Base-by-base conservation (phyloP, 2,113 vertebrate species). In the Mohoua ochrocephala region DNA sequence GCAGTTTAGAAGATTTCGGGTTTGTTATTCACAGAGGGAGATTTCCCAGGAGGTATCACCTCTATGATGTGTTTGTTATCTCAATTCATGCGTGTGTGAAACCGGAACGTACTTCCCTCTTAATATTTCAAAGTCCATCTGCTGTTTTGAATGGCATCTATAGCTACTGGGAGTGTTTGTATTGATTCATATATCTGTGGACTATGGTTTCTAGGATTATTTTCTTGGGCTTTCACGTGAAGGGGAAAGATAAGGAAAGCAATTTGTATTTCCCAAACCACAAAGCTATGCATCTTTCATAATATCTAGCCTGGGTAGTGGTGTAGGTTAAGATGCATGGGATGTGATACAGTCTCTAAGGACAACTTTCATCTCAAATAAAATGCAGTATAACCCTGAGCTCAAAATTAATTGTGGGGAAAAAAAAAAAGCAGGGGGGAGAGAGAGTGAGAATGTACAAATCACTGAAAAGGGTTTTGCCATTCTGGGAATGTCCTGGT, bases 91-190 rank as follows among this genome's bases (percentile, higher is more conserved):
- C 12, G 7, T 67, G 14, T 70, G 28, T 67, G 52, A 80, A 94
- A 74, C 24, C 2, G 1, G 63, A n/a, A 45, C 3, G 2, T 84
- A 61, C 18, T 84, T 95, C 6, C 22, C 28, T 92, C 73, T 91
- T 92, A 91, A 89, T 94, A 84, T 91, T 96, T 87, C 89, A 22
- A 85, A 91, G 50, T 84, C 70, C 68, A 78, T 77, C 59, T 92
- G 79, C 63, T 93, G 45, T 6, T 92, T 63, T 64, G 37, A 89
- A 78, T 86, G 63, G 33, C 42, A 45, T 60, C 8, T 92, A 16
- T 65, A 88, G 45, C 45, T 92, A 39, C 24, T 69, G 63, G 63
- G 50, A 91, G 28, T 49, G 53, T 90, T 95, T 79, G 31, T 85
- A 47, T 75, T 87, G 84, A 75, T 95, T 90, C n/a, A 76, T 69